Conservation (phyloP, 2,888 invertebrate species). For the Drosophila stalkeri region DNA sequence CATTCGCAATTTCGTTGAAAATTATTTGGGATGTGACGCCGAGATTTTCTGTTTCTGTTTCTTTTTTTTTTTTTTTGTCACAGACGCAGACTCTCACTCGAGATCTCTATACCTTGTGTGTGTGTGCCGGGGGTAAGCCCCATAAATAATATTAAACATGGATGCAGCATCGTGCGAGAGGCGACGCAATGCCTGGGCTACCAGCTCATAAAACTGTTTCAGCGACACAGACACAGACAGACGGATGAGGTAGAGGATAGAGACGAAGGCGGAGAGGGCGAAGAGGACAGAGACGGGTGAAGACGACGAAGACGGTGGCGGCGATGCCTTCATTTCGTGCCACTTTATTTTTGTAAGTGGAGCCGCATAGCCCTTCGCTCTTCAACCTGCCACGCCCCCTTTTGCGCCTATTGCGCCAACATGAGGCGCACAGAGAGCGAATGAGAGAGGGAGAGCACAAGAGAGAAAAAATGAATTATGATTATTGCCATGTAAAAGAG, state of each 20-base stretch:
- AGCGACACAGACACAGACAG: conserved; percentile 10
- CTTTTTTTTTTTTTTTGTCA: conserved; percentile 27
- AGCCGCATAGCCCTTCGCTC: conserved; percentile 22
- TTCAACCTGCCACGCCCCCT: conserved; percentile 55
- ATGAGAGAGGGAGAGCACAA: conserved; percentile 25
- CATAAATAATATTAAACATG: conserved; percentile 81
- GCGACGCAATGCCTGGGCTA: conserved; percentile 20
- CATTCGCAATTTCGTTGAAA: conserved; percentile 74
- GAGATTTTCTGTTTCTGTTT: conserved; percentile 60
- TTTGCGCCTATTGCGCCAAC: conserved; percentile 15
- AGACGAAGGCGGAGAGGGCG: neutral
- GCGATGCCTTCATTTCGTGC: conserved; percentile 65
- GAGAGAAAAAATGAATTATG: conserved; percentile 85
- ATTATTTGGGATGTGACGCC: conserved; percentile 83
- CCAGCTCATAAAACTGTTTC: conserved; percentile 27
- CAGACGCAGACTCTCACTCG: conserved; percentile 55
- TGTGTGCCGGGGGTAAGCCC: conserved; percentile 51
- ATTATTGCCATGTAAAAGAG: conserved; percentile 85
- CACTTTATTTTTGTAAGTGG: conserved; percentile 59
- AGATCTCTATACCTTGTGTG: conserved; percentile 36
- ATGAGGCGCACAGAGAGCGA: neutral
- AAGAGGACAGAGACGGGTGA: neutral
- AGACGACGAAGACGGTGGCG: conserved; percentile 15
- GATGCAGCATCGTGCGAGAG: conserved; percentile 61
- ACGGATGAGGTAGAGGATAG: neutral